Conservation (phyloP, 2,113 vertebrate genomes). For the Centropus unirufus region DNA sequence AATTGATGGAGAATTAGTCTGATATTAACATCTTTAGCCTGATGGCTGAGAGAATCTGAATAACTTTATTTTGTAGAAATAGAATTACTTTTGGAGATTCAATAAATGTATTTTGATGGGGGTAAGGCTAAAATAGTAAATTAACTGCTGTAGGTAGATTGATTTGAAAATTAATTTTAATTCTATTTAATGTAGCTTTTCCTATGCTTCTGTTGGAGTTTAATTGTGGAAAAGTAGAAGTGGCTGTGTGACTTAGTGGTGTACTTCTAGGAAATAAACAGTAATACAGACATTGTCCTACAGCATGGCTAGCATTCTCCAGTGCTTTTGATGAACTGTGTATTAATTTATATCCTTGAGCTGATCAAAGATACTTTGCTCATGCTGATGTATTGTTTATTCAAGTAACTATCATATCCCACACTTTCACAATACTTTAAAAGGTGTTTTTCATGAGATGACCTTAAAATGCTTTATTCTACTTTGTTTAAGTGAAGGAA, state of each 20-base stretch:
- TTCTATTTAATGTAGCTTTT: not conserved
- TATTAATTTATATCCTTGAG: not conserved
- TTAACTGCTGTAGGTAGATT: not conserved
- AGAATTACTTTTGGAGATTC: not conserved
- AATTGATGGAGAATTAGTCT: not conserved
- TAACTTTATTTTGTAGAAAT: not conserved
- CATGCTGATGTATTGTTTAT: not conserved
- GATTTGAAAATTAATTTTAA: not conserved
- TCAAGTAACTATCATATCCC: not conserved
- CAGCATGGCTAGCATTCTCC: not conserved
- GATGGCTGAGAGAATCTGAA: not conserved
- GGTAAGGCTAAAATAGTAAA: not conserved
- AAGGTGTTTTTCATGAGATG: not conserved
- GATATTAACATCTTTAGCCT: not conserved
- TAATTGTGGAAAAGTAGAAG: not conserved
- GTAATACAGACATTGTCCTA: not conserved
- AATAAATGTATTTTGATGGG: not conserved
- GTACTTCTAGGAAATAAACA: not conserved
- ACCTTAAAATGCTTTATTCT: not conserved
- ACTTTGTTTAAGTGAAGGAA: not conserved
- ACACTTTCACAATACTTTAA: not conserved
- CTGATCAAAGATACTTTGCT: not conserved
- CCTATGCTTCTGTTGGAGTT: not conserved
- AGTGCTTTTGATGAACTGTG: not conserved
- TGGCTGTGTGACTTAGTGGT: not conserved